A percentile compares a stretch with the other conserved stretches of the same genome.
Evolutionary conservation across 2,888 invertebrate genomes (phyloP).

Genomic region (Eulithis prunata): DNA sequence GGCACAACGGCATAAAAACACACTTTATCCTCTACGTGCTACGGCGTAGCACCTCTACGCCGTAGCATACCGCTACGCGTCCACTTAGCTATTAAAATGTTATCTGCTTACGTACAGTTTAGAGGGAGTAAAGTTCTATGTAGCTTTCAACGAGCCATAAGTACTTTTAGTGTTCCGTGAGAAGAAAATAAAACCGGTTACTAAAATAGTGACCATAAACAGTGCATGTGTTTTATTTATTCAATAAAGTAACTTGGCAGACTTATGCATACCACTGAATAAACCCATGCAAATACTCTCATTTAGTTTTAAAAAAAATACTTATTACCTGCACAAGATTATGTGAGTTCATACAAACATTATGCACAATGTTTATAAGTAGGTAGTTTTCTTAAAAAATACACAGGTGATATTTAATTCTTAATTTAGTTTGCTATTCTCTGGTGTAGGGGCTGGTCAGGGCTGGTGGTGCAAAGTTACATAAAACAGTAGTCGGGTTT

Average conservation of each 20-base stretch:
- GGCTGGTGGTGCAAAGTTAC: background rate
- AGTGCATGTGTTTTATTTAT: no score
- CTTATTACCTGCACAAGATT: no score
- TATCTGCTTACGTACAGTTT: conserved; percentile 7
- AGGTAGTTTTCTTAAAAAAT: no score
- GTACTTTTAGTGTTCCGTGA: background rate
- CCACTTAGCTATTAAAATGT: conserved; percentile 7
- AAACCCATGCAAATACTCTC: no score
- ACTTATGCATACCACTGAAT: no score
- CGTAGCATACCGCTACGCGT: conserved; percentile 15
- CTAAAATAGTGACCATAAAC: no score
- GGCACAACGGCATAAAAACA: background rate
- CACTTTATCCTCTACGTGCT: background rate
- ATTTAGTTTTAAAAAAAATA: no score
- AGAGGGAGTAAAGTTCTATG: background rate
- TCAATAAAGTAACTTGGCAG: no score
- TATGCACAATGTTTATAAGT: no score
- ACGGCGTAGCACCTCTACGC: conserved; percentile 17
- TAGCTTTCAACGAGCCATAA: background rate
- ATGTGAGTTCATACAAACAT: no score
- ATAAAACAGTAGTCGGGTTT: background rate
- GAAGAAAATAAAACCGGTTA: background rate
- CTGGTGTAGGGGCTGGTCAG: background rate
- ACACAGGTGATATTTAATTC: no score
- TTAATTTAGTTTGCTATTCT: no score